phyloP scores from a whole-genome alignment of 2,797 vertebrate species.

The Acrocephalus scirpaceus region DNA sequence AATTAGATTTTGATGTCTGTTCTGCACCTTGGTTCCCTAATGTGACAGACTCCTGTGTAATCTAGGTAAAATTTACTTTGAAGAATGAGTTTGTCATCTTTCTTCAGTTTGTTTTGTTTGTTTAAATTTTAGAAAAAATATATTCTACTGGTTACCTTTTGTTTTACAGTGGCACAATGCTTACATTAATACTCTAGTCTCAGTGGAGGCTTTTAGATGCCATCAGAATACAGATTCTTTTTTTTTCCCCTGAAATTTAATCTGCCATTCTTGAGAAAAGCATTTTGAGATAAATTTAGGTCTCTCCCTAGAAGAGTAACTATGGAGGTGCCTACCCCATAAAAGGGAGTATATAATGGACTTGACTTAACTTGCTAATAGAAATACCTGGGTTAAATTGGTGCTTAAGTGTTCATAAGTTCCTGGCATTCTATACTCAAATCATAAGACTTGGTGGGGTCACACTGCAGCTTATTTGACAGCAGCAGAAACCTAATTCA shows the following conservation, averaged over 20 bases:
- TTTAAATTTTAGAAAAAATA: background rate
- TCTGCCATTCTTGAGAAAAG: background rate
- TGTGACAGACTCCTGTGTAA: background rate
- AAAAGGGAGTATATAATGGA: background rate
- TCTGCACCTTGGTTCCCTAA: background rate
- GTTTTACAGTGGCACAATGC: background rate
- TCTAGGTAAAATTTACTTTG: background rate
- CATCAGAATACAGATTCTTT: background rate
- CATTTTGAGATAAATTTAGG: background rate
- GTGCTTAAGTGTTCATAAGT: background rate
- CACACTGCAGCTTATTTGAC: background rate
- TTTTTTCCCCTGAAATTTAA: background rate
- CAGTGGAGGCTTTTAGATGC: rapidly evolving
- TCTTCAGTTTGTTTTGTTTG: background rate
- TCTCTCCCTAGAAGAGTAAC: background rate
- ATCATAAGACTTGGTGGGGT: background rate
- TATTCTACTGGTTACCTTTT: background rate
- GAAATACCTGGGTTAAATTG: background rate
- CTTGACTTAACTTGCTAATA: background rate
- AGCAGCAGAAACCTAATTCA: background rate
- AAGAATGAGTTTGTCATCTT: background rate
- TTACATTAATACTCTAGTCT: background rate
- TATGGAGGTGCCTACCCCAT: background rate
- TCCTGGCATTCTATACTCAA: background rate
- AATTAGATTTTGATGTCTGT: background rate